Evolutionary conservation across 2,888 invertebrate genomes (phyloP), one percentile per base, ranked within the genome.

Genomic region (Melinaea marsaeus): DNA sequence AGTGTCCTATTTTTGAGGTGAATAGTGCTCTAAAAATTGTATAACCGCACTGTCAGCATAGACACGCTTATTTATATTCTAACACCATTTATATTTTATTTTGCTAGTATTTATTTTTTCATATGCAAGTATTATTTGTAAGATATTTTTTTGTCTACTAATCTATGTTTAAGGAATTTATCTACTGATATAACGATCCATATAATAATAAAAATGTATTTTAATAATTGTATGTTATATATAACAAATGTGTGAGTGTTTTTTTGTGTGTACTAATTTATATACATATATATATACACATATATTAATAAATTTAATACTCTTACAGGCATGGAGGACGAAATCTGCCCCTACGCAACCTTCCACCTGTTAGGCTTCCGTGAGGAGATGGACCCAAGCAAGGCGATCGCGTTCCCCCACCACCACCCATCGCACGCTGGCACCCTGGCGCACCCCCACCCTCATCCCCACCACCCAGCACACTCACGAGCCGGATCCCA

Each of bases 281-380:
- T 51, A 9, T 3, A 5, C 7, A 42, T 9, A 42, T 11, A 42
- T 42, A 9, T 9, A 42, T 22, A 1, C 1, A 42, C 1, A 37
- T 13, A 37, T 47, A 35, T 35, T 42, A 35, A 22, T 13, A 56
- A 9, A 9, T 9, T 9, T 42, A 32, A 9, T 51, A 33, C 60
- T 33, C 55, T 47, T 62, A 5, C 92, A 95, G 97, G 97, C 84
- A 96, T 97, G 95, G 97, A 98, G 84, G 98, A 98, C 81, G 98
- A 98, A 87, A 98, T 98, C 84, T 98, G 98, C 90, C 98, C 98
- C 55, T 98, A 98, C 89, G 98, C 98, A 7, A 98, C 98, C 54
- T 98, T 98, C 95, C 98, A 98, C 86, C 92, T 97, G 79, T 93
- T 97, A 64, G 97, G 97, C 74, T 97, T 97, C 95, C 95, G 97